Evolutionary conservation across 2,888 invertebrate genomes (phyloP), one percentile per base, ranked within the genome.

Genomic region (Andrena praecox): DNA sequence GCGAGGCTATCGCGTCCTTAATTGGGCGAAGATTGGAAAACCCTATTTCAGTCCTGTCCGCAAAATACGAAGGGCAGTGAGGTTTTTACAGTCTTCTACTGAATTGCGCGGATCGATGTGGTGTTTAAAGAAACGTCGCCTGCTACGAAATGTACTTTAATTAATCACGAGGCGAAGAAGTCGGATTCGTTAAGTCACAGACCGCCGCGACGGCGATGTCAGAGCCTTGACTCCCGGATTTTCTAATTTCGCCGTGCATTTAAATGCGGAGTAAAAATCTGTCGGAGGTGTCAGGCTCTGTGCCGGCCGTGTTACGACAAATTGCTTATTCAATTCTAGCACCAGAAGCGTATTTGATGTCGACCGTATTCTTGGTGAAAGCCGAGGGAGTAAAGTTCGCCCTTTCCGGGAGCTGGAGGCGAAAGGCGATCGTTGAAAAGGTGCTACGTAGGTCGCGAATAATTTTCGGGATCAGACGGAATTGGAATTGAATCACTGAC

Each of bases 1-100:
- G 69, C 77, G 79, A 50, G n/a, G 50, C 79, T 50, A 79, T 79
- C 77, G 79, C 52, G 29, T 50, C 69, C 35, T 77, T 79, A 79
- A 79, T 79, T 71, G 79, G 52, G 24, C 59, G 52, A 78, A 71
- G 66, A 80, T 80, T 79, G 79, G 79, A 79, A 80, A 80, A 71
- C 63, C 35, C 29, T 24, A 29, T 68, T 64, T 64, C 56, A 1
- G 20, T 10, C n/a, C 42, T 31, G 66, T 50, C 35, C 69, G 35
- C 27, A 60, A 10, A 12, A 20, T 33, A 6, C 10, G 16, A 3
- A 10, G 2, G n/a, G 10, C 2, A 12, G 1, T 52, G 31, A 31
- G 27, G 31, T 7, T 59, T 60, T 54, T 27, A 54, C 31, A 20
- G 31, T 33, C 16, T 7, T 33, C 67, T 0, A 60, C n/a, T n/a